These are phyloP conservation scores for Isurus oxyrinchus DNA, from an alignment of 2,113 vertebrate genomes.

Conservation along the genomic window DNA sequence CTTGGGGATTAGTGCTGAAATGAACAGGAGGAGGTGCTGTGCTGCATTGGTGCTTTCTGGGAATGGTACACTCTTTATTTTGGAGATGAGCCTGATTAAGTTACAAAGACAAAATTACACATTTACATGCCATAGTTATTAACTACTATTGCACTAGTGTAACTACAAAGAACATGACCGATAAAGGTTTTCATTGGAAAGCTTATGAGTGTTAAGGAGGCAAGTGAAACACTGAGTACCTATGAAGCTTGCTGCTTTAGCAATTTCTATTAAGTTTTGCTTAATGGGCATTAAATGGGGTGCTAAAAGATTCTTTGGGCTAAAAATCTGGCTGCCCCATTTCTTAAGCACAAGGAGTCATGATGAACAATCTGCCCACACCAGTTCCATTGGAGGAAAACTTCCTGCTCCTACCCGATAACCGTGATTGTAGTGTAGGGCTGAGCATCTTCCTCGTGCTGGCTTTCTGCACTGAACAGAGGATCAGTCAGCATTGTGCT, in stretches of 20 bases:
- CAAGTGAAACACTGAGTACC: background rate
- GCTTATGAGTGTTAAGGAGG: background rate
- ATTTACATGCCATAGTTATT: background rate
- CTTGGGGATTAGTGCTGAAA: slow-evolving; percentile 58
- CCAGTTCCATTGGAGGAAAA: too few species aligned
- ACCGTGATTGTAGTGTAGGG: too few species aligned
- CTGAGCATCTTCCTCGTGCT: too few species aligned
- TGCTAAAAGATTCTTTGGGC: background rate
- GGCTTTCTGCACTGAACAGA: too few species aligned
- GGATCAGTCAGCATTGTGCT: too few species aligned
- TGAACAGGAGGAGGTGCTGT: slow-evolving; percentile 58
- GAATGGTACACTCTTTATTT: slow-evolving; percentile 48
- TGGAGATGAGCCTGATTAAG: slow-evolving; percentile 49
- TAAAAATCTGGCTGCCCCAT: too few species aligned
- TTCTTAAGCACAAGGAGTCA: too few species aligned
- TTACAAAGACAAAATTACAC: background rate
- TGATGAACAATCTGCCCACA: too few species aligned
- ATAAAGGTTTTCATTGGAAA: background rate
- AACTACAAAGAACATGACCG: background rate
- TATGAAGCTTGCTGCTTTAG: background rate
- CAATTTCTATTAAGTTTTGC: background rate
- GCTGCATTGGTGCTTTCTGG: slow-evolving; percentile 48
- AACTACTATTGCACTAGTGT: background rate
- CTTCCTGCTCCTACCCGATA: too few species aligned
- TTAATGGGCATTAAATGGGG: background rate